Evolutionary conservation across 2,113 vertebrate species (phyloP), one percentile per base, ranked within the genome.

Genomic region (Gobius niger): DNA sequence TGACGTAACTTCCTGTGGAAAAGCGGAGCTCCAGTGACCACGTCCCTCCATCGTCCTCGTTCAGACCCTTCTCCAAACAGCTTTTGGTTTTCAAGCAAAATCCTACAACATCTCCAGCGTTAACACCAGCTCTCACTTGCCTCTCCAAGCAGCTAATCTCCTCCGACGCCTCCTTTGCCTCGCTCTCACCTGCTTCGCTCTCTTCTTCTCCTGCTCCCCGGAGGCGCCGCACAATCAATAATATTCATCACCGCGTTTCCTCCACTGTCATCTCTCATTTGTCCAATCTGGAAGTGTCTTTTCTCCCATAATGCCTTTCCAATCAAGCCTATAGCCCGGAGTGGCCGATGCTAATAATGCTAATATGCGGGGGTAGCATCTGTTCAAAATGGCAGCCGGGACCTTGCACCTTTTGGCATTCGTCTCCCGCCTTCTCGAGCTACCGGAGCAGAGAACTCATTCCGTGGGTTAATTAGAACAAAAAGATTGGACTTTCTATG

Each of bases 361-460:
- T 64, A 65, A 78, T 73, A 78, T 73, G 53, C 67, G 60, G 47
- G 72, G 47, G 72, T 46, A 78, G 82, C 74, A 78, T 82, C 73
- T 86, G 80, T 83, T 75, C 78, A 81, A 80, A 88, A 82, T 59
- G 71, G 65, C 62, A 63, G 16, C 11, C 71, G 49, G 71, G 85
- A 89, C 91, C 91, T 92, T 90, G 70, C 80, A 91, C 91, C 92
- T 91, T 72, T 87, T 92, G 92, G 86, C 90, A 92, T 93, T 92
- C 88, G 76, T 81, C 78, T 80, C 82, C 70, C 70, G 46, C 47
- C 73, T 73, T 63, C 42, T 64, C 63, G 83, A 79, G 76, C 87
- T 86, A 88, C 88, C 89, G 89, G 85, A 86, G 86, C 85, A 76
- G 73, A 73, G 73, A 93, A 89, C 91, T 91, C 92, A 91, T 91